These are phyloP conservation scores for Apis laboriosa DNA, from an alignment of 1,140 invertebrate genomes.

Conservation along the genomic window DNA sequence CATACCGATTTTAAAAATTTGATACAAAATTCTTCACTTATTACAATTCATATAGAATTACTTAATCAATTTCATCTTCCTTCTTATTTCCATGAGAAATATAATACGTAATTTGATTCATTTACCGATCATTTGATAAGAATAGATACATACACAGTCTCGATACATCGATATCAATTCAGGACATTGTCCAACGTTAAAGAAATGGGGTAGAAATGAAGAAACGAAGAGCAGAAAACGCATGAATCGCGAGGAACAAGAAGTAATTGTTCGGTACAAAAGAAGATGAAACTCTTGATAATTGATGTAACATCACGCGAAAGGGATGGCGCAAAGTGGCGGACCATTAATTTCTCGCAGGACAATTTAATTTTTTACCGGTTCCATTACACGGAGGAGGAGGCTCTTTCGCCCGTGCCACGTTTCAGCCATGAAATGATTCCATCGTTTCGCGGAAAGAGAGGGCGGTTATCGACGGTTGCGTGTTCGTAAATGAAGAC, in stretches of 20 bases:
- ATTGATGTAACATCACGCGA: not conserved
- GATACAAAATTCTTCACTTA: no score
- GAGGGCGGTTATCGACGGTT: not conserved
- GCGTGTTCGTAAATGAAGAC: constrained; percentile 19
- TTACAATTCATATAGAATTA: no score
- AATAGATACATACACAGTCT: no score
- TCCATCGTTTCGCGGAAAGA: not conserved
- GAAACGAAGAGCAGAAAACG: not conserved
- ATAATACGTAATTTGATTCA: no score
- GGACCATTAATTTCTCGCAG: not conserved
- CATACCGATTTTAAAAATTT: no score
- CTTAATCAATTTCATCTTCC: no score
- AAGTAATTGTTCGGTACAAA: not conserved
- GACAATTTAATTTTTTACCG: constrained; percentile 17
- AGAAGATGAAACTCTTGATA: not conserved
- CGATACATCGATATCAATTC: no score
- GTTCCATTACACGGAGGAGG: not conserved
- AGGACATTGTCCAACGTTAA: no score
- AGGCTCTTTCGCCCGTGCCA: not conserved
- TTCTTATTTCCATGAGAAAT: no score
- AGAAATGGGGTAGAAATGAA: not conserved
- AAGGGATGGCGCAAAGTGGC: not conserved
- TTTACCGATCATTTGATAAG: no score
- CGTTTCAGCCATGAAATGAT: constrained; percentile 21
- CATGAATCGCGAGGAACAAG: not conserved